Percentiles rank a stretch among this genome's conserved stretches.
phyloP scores from a whole-genome alignment of 2,113 vertebrate species.

The Pholis gunnellus region DNA sequence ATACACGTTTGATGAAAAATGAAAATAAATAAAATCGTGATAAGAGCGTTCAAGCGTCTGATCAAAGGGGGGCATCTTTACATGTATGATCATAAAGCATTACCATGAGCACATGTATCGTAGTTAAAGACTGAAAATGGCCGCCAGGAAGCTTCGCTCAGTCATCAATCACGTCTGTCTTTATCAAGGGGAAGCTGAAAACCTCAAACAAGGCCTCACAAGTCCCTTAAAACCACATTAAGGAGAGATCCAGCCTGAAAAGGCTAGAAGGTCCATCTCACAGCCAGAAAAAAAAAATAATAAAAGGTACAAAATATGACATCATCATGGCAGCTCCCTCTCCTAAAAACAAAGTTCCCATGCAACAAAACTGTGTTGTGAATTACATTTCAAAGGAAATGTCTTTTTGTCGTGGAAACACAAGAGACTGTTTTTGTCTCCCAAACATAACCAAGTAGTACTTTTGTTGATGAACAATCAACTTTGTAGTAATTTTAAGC shows the following conservation, averaged over 20 bases:
- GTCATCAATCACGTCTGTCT: slow-evolving; percentile 41
- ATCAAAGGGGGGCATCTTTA: slow-evolving; percentile 32
- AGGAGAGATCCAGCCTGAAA: slow-evolving; percentile 16
- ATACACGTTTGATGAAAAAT: slow-evolving; percentile 53
- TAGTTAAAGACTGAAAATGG: slow-evolving; percentile 53
- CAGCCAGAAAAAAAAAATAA: slow-evolving; percentile 40
- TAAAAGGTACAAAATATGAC: slow-evolving; percentile 61
- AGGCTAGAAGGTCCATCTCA: slow-evolving; percentile 54
- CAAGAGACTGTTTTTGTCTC: no score
- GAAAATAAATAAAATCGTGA: slow-evolving; percentile 34
- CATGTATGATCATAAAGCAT: slow-evolving; percentile 48
- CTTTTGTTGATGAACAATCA: not conserved
- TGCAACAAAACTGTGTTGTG: not conserved
- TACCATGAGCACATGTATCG: slow-evolving; percentile 53
- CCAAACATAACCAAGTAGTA: not conserved
- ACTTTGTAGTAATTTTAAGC: no score
- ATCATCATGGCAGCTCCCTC: slow-evolving; percentile 41
- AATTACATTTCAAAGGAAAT: no score
- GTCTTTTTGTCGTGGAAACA: no score
- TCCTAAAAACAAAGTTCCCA: not conserved
- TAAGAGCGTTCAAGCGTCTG: slow-evolving; percentile 52
- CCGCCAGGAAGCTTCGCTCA: slow-evolving; percentile 48
- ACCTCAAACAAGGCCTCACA: slow-evolving; percentile 22
- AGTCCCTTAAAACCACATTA: slow-evolving; percentile 17
- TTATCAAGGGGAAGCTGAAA: slow-evolving; percentile 31